These are phyloP conservation scores for Drosophila insularis DNA, from an alignment of 1,140 invertebrate species.

Conservation along the genomic window DNA sequence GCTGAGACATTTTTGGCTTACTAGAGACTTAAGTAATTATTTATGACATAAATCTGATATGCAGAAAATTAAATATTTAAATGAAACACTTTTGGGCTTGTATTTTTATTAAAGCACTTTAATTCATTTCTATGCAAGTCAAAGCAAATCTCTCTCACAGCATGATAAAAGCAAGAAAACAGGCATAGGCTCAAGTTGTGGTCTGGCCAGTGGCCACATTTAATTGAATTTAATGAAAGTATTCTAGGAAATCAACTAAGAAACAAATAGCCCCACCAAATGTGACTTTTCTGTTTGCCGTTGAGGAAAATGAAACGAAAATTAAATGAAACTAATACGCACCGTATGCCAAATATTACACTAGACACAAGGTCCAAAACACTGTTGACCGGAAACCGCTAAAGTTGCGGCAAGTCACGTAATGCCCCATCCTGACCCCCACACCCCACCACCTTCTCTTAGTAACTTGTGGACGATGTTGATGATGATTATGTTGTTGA, in stretches of 20 bases:
- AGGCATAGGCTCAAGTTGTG: not conserved
- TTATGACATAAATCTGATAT: not conserved
- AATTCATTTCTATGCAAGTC: not conserved
- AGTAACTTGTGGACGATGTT: slow-evolving; percentile 40
- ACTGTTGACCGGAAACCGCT: slow-evolving; percentile 27
- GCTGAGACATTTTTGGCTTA: too few species aligned
- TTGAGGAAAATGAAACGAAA: slow-evolving; percentile 34
- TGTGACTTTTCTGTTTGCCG: not conserved
- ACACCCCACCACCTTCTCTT: not conserved
- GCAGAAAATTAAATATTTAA: not conserved
- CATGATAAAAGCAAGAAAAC: not conserved
- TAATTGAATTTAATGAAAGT: slow-evolving; percentile 18
- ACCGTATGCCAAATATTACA: slow-evolving; percentile 47
- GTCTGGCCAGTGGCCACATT: slow-evolving; percentile 1
- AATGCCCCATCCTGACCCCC: slow-evolving; percentile 12
- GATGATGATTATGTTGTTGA: not conserved
- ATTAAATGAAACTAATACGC: slow-evolving; percentile 54
- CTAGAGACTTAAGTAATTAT: not conserved
- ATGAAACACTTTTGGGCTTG: not conserved
- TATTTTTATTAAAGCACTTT: not conserved
- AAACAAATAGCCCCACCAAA: slow-evolving; percentile 13
- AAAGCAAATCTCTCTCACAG: not conserved
- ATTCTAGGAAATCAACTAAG: slow-evolving; percentile 6
- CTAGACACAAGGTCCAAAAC: slow-evolving; percentile 22
- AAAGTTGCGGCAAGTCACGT: slow-evolving; percentile 46